Conservation (phyloP, 2,888 invertebrate genomes). For the Synanthedon formicaeformis region DNA sequence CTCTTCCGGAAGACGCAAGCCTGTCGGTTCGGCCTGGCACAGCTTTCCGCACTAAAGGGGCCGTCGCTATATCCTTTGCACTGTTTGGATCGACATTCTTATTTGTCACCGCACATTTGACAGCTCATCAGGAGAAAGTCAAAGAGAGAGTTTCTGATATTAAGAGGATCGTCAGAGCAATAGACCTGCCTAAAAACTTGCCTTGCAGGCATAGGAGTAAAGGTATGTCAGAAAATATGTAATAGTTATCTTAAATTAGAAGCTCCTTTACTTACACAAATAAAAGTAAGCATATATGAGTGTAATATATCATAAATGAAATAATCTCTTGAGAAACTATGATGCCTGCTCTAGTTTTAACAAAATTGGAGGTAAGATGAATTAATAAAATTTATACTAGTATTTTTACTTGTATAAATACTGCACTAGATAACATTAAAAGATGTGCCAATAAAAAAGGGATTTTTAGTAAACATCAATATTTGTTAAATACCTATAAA, state of each 20-base stretch:
- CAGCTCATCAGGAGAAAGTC: conserved; percentile 90
- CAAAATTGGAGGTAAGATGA: no score
- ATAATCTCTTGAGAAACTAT: no score
- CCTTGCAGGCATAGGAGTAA: conserved; percentile 81
- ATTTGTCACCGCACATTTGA: conserved; percentile 95
- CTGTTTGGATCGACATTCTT: conserved; percentile 95
- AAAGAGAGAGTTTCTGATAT: conserved; percentile 89
- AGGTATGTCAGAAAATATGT: conserved; percentile 46
- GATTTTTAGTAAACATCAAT: no score
- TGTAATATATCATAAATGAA: no score
- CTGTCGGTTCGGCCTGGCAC: conserved; percentile 91
- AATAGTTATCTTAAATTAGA: no score
- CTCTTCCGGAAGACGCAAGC: conserved; percentile 88
- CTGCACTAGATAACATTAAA: no score
- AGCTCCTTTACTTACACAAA: no score
- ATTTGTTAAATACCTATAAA: no score
- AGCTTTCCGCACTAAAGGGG: conserved; percentile 94
- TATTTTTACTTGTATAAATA: neutral
- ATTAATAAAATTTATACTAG: no score
- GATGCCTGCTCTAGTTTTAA: no score
- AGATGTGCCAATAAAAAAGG: no score
- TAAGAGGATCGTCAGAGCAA: conserved; percentile 82
- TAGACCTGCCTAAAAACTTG: conserved; percentile 86
- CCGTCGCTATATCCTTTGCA: conserved; percentile 91
- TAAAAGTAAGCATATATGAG: no score